Evolutionary conservation across 1,140 invertebrate species (phyloP).

Genomic region (Agrypnia vestita): DNA sequence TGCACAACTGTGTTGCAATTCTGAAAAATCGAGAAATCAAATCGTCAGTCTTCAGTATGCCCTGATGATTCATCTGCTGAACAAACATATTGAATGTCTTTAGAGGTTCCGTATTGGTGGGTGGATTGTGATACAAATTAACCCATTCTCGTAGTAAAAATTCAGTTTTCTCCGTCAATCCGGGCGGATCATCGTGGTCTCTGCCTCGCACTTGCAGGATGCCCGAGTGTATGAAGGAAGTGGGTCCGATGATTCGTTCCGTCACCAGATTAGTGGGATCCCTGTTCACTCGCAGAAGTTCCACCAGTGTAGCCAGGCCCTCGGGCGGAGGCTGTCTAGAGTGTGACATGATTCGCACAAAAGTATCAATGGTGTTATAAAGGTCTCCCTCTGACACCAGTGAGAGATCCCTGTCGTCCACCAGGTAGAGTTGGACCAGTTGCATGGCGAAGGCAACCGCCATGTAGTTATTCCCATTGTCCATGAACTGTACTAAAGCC

Average conservation of each 20-base stretch:
- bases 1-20: constrained; percentile 96
- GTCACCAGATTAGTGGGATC: constrained; percentile 78
- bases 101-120: constrained; percentile 85
- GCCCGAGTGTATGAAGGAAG: constrained; percentile 94
- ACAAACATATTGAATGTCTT: constrained; percentile 97
- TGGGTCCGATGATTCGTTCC: constrained; percentile 83
- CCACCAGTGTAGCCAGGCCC: constrained; percentile 83
- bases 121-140: constrained; percentile 85
- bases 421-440: constrained; percentile 88
- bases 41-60: constrained; percentile 97
- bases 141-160: constrained; percentile 96
- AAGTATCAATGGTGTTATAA: constrained; percentile 87
- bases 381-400: constrained; percentile 89
- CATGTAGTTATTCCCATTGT: constrained; percentile 88
- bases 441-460: constrained; percentile 93
- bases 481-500: constrained; percentile 89
- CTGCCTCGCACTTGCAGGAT: constrained; percentile 83
- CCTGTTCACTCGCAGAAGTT: constrained; percentile 82
- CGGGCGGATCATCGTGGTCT: constrained; percentile 84
- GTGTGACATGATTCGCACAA: constrained; percentile 83
- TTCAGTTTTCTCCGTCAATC: constrained; percentile 96
- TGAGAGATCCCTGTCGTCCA: constrained; percentile 88
- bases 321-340: constrained; percentile 84
- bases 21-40: constrained; percentile 98
- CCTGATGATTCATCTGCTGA: constrained; percentile 96